phyloP scores from a whole-genome alignment of 2,797 vertebrate genomes.

The Neostethus bicornis region DNA sequence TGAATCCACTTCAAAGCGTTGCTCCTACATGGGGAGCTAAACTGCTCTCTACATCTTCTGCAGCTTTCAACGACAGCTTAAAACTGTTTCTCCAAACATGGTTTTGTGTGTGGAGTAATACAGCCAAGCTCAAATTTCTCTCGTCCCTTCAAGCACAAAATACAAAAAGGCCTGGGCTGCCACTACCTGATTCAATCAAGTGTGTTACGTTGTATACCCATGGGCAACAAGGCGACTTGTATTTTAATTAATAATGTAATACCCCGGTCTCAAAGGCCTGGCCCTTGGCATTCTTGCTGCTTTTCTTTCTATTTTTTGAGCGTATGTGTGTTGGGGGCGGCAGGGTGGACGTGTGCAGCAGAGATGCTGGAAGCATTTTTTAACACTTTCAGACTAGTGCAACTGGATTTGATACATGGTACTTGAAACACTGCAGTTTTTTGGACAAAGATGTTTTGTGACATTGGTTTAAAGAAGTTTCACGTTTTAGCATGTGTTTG shows the following conservation, averaged over 20 bases:
- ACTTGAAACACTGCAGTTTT: constrained; percentile 35
- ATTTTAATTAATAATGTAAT: constrained; percentile 98
- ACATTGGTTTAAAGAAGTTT: constrained; percentile 20
- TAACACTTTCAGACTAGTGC: constrained; percentile 49
- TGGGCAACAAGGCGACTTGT: constrained; percentile 92
- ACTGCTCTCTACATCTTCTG: constrained; percentile 57
- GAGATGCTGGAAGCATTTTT: constrained; percentile 76
- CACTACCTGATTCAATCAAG: constrained; percentile 98
- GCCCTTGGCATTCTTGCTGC: constrained; percentile 88
- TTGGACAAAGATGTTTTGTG: constrained; percentile 23
- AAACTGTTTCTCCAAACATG: constrained; percentile 79
- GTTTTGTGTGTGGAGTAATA: constrained; percentile 79
- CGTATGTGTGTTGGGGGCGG: neutral
- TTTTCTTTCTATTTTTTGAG: constrained; percentile 74
- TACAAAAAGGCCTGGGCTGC: constrained; percentile 88
- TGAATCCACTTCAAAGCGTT: constrained; percentile 25
- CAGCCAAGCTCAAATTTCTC: constrained; percentile 87
- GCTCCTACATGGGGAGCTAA: constrained; percentile 35
- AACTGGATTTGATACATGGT: constrained; percentile 64
- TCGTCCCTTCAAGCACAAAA: constrained; percentile 91
- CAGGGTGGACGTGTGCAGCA: constrained; percentile 35
- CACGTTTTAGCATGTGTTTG: neutral
- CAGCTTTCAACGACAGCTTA: constrained; percentile 72
- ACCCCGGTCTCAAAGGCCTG: constrained; percentile 87
- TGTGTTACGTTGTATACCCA: constrained; percentile 95